Percentiles rank a stretch among this genome's conserved stretches.
phyloP scores from a whole-genome alignment of 2,888 invertebrate genomes.

The Rambutsinella grinnellia region DNA sequence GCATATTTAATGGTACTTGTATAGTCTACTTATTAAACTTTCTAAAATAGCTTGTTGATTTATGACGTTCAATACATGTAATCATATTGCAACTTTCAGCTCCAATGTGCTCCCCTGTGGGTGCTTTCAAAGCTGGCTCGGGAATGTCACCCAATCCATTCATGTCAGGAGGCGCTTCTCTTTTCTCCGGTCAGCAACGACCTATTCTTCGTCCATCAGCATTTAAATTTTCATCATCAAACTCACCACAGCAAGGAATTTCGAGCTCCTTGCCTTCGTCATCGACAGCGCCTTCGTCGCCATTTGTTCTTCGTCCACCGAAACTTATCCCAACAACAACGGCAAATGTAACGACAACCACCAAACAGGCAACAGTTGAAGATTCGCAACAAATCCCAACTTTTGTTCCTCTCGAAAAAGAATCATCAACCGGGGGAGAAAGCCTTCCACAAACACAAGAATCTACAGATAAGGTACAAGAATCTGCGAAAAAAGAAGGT shows the following conservation, averaged over 20 bases:
- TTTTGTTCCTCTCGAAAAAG: constrained; percentile 28
- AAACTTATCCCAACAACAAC: constrained; percentile 15
- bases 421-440: constrained; percentile 5
- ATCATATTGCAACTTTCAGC: too few relatives aligned
- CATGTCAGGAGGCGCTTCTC: not conserved
- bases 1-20: not conserved
- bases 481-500: not conserved
- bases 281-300: not conserved
- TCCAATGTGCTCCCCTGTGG: not conserved
- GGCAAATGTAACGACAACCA: not conserved
- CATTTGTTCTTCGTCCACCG: constrained; percentile 17
- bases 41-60: too few relatives aligned
- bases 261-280: not conserved
- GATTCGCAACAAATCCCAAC: not conserved
- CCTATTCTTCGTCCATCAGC: constrained; percentile 14
- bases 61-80: too few relatives aligned
- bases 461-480: not conserved
- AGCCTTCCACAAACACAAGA: not conserved
- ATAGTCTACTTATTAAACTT: too few relatives aligned
- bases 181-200: not conserved
- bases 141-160: constrained; percentile 12
- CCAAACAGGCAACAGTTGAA: not conserved
- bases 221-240: constrained; percentile 12
- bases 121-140: not conserved
- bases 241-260: not conserved